Evolutionary conservation across 2,888 invertebrate species (phyloP).

Genomic region (Crossocerus cetratus): DNA sequence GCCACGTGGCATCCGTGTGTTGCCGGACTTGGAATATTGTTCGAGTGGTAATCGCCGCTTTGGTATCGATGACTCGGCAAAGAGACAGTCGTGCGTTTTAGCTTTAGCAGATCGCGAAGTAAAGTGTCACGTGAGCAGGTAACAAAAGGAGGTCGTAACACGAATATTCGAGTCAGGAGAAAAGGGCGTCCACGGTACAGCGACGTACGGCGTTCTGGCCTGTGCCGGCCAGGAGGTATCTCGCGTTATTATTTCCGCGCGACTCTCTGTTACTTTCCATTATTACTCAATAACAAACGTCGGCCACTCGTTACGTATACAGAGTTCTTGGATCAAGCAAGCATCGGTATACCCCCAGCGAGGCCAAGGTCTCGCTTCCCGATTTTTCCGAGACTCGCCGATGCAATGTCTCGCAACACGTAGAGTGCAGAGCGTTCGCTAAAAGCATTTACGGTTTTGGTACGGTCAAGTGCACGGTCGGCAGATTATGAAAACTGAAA

Average conservation of each 20-base stretch:
- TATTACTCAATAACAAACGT: conserved; percentile 10
- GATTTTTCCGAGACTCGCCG: too few species aligned
- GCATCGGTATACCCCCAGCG: too few species aligned
- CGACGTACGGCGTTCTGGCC: not conserved
- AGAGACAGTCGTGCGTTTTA: not conserved
- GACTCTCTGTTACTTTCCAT: conserved; percentile 18
- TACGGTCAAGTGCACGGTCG: too few species aligned
- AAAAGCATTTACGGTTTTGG: too few species aligned
- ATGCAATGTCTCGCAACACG: too few species aligned
- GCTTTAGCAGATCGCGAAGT: conserved; percentile 10
- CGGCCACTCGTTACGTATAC: not conserved
- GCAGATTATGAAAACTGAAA: too few species aligned
- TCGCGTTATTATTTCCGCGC: conserved; percentile 5
- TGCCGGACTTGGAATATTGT: not conserved
- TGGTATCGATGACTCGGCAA: conserved; percentile 28
- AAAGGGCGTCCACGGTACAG: too few species aligned
- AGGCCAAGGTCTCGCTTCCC: too few species aligned
- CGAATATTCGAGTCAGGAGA: conserved; percentile 4
- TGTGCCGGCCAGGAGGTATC: not conserved
- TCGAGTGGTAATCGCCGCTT: not conserved
- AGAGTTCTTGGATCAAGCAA: not conserved
- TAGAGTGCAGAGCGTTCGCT: too few species aligned
- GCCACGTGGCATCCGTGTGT: not conserved
- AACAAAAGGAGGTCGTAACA: conserved; percentile 29
- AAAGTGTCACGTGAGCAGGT: conserved; percentile 21